These are phyloP conservation scores for Andrena camellia DNA, from an alignment of 2,888 invertebrate genomes.

Conservation along the genomic window DNA sequence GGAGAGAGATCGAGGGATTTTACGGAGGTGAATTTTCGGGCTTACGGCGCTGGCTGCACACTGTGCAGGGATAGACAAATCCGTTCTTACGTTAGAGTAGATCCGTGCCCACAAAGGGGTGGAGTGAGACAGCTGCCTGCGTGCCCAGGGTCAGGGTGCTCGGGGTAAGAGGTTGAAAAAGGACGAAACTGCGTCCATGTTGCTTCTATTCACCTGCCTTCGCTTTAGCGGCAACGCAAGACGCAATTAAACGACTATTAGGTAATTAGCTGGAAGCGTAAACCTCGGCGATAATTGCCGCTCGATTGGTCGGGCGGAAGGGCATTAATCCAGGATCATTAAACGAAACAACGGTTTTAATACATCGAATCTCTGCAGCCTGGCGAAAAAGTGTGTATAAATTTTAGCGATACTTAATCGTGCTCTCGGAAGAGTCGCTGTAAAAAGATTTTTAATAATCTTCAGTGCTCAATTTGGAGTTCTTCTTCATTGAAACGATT, in stretches of 20 bases:
- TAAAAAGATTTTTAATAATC: not conserved
- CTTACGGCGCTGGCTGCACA: slow-evolving; percentile 43
- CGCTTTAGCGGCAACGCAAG: slow-evolving; percentile 57
- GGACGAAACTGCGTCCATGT: slow-evolving; percentile 71
- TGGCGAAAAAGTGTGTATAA: not conserved
- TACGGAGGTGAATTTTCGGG: slow-evolving; percentile 35
- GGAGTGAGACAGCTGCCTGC: slow-evolving; percentile 74
- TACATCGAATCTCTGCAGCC: not conserved
- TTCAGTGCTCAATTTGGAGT: not conserved
- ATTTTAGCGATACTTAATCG: no score
- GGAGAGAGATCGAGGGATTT: slow-evolving; percentile 17
- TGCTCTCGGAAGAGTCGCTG: not conserved
- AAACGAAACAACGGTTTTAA: not conserved
- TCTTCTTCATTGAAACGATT: not conserved
- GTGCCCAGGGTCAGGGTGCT: slow-evolving; percentile 76
- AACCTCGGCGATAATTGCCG: slow-evolving; percentile 9
- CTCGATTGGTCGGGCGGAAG: slow-evolving; percentile 29
- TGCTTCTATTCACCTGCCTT: slow-evolving; percentile 74
- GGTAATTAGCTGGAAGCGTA: slow-evolving; percentile 60
- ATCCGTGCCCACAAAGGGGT: slow-evolving; percentile 70
- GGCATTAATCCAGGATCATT: not conserved
- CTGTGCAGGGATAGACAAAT: slow-evolving; percentile 70
- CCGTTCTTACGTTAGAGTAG: slow-evolving; percentile 66
- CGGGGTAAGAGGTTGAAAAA: slow-evolving; percentile 69
- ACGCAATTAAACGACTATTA: slow-evolving; percentile 63